Evolutionary conservation across 2,888 invertebrate genomes (phyloP), one percentile per base, ranked within the genome.

Genomic region (Caenorhabditis afra): DNA sequence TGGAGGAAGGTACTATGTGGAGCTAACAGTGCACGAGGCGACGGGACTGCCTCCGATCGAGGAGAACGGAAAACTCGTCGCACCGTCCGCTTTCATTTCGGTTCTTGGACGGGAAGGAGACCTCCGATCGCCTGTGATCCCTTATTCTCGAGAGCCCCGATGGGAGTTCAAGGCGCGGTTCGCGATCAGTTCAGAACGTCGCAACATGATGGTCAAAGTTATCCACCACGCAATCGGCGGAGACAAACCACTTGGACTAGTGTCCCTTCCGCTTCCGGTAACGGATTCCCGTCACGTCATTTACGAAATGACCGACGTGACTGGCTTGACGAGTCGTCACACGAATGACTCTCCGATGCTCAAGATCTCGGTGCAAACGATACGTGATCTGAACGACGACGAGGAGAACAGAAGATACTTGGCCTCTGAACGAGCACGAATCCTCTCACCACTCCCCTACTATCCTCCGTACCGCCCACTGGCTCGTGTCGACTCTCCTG

Each of bases 161-260:
- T 80, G 81, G 77, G 79, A 85, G 16, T 85, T 83, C 81, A 71
- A 77, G n/a, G 82, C 81, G 12, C 75, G 76, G 20, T 85, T 85
- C 41, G 70, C 76, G 2, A 75, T 85, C 29, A 81, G 80, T 23
- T 65, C 79, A 3, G 85, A 85, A 50, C 59, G 85, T 11, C 64
- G 81, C 10, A 85, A 84, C 57, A 45, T 85, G 14, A 64, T 85
- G 8, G 62, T 85, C 14, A 83, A 84, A 59, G 66, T 85, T 35
- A 53, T 80, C 18, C 83, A 85, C 50, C 67, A 64, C 10, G 70
- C 64, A 11, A 37, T 18, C 0, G 57, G 65, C 1, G 80, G 78
- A 20, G 73, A 82, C 35, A 55, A 41, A 18, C 62, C 83, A 0
- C 81, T 83, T 20, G 83, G 79, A 39, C 75, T 79, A 44, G 79